Conservation (phyloP, 2,888 invertebrate genomes). For the Tetheella fluctuosa region DNA sequence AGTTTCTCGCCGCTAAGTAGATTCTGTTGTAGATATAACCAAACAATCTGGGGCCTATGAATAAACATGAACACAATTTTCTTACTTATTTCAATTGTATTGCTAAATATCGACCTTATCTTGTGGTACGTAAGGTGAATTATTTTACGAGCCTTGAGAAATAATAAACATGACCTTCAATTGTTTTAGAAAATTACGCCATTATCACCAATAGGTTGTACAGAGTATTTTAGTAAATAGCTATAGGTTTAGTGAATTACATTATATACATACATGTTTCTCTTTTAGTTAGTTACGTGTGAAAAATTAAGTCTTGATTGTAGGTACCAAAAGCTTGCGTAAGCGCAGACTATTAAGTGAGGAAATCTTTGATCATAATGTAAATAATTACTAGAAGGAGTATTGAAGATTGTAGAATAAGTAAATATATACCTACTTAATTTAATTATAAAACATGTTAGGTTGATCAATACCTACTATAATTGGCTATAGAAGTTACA, state of each 20-base stretch:
- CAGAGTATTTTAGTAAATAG: slow-evolving; percentile 15
- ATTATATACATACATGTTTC: too few relatives aligned
- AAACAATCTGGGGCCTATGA: slow-evolving; percentile 63
- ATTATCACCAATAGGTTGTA: slow-evolving; percentile 34
- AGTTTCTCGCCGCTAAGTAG: slow-evolving; percentile 67
- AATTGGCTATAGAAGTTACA: background rate
- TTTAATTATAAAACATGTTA: too few relatives aligned
- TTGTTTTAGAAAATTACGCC: slow-evolving; percentile 52
- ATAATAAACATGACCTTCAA: slow-evolving; percentile 51
- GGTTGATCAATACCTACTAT: too few relatives aligned
- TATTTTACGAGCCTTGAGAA: slow-evolving; percentile 28
- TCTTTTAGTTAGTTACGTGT: background rate
- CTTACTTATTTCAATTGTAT: slow-evolving; percentile 32
- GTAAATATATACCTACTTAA: too few relatives aligned
- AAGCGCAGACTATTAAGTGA: too few relatives aligned
- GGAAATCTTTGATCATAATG: too few relatives aligned
- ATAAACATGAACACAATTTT: slow-evolving; percentile 64
- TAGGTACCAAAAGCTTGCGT: too few relatives aligned
- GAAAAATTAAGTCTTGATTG: background rate
- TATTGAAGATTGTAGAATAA: too few relatives aligned
- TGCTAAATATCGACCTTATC: slow-evolving; percentile 39
- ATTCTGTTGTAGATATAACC: slow-evolving; percentile 62
- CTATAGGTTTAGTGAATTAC: too few relatives aligned
- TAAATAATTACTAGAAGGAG: too few relatives aligned
- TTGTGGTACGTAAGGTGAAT: slow-evolving; percentile 32